phyloP scores from a whole-genome alignment of 2,113 vertebrate genomes.

The Grammomys dolichurus region DNA sequence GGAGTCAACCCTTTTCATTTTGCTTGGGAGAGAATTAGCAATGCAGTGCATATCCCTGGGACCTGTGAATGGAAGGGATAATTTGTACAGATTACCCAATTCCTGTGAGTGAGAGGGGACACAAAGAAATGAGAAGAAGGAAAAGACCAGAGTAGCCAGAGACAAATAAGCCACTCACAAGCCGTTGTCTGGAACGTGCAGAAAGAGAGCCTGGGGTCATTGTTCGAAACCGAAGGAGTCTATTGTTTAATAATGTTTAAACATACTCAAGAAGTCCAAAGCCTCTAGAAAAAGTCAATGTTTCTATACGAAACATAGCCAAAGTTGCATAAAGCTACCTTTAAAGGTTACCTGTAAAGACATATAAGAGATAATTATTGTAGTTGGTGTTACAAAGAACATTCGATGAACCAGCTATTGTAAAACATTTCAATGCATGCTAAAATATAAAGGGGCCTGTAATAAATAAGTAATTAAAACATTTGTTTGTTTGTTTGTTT shows the following conservation, averaged over 20 bases:
- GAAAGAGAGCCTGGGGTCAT: conserved; percentile 48
- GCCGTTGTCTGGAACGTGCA: conserved; percentile 34
- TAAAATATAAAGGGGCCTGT: conserved; percentile 6
- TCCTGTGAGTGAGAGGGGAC: conserved; percentile 64
- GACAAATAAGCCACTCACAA: conserved; percentile 66
- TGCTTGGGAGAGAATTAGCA: conserved; percentile 71
- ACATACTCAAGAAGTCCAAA: conserved; percentile 63
- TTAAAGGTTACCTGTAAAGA: conserved; percentile 36
- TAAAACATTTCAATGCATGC: conserved; percentile 13
- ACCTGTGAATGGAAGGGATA: conserved; percentile 57
- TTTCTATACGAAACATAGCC: conserved; percentile 63
- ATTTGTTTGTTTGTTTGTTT: neutral
- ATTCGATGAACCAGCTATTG: neutral
- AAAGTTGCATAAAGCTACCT: neutral
- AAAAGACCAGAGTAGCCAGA: conserved; percentile 63
- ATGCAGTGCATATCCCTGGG: conserved; percentile 38
- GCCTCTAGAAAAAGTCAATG: conserved; percentile 61
- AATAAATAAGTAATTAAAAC: conserved; percentile 30
- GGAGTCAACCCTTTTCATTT: conserved; percentile 63
- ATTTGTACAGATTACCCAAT: conserved; percentile 73
- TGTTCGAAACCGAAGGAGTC: conserved; percentile 70
- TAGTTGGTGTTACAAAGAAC: neutral
- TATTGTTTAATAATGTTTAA: conserved; percentile 60
- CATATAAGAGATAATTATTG: conserved; percentile 48
- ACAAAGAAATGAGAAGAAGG: conserved; percentile 41